Evolutionary conservation across 2,113 vertebrate genomes (phyloP).

Genomic region (Oxyruncus cristatus): DNA sequence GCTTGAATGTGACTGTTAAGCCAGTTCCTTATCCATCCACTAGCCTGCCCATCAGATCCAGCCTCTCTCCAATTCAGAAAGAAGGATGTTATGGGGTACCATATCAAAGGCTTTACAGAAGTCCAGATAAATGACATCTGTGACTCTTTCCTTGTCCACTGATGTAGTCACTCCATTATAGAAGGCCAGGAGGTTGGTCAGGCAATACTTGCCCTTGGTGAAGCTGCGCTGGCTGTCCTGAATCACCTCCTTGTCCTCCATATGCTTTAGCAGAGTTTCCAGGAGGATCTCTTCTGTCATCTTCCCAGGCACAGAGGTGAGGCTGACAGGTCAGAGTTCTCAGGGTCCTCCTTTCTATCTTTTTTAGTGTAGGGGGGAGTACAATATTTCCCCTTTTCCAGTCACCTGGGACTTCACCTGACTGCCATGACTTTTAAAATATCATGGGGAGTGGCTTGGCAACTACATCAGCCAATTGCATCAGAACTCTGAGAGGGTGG

Average conservation of each 20-base stretch:
- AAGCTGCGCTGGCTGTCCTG: not conserved
- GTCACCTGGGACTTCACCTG: not conserved
- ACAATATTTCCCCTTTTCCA: not conserved
- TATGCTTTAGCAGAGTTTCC: not conserved
- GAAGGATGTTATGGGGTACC: not conserved
- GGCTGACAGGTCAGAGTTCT: not conserved
- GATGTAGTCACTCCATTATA: not conserved
- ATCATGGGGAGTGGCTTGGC: not conserved
- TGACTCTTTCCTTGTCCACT: not conserved
- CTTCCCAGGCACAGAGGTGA: not conserved
- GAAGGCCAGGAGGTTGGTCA: not conserved
- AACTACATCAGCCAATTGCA: not conserved
- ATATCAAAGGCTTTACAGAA: not conserved
- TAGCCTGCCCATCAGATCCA: not conserved
- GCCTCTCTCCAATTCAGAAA: not conserved
- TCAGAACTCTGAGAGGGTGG: not conserved
- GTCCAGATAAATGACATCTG: not conserved
- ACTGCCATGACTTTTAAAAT: not conserved
- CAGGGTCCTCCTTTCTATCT: not conserved
- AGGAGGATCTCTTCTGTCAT: not conserved
- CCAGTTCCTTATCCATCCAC: too few relatives aligned
- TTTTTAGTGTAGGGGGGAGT: not conserved
- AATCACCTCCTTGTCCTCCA: not conserved
- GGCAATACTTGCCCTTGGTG: not conserved
- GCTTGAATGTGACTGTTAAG: accelerated